Conservation (phyloP, 92 coral and sea anemone genomes). For the Bergia sp. region DNA sequence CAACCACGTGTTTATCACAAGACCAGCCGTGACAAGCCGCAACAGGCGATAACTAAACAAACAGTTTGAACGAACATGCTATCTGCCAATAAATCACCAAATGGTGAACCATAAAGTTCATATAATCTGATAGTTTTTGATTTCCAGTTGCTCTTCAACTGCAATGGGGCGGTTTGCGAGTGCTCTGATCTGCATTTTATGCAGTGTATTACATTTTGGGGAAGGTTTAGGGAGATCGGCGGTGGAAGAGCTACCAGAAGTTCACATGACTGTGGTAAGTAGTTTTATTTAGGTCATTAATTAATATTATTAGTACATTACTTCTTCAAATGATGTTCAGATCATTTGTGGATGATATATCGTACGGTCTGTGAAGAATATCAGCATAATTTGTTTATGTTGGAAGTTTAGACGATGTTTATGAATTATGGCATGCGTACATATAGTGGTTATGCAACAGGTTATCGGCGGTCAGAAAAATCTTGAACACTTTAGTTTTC, state of each 20-base stretch:
- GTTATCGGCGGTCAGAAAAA: no score
- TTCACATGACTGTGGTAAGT: constrained; percentile 64
- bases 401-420: no score
- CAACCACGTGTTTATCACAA: neutral
- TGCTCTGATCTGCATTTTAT: neutral
- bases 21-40: neutral
- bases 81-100: neutral
- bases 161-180: constrained; percentile 1
- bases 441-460: no score
- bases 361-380: no score
- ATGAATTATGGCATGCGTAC: no score
- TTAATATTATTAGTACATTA: neutral
- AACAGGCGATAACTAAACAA: neutral
- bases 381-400: no score
- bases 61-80: neutral
- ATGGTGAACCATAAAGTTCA: no score
- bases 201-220: neutral
- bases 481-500: no score
- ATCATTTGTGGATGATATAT: neutral
- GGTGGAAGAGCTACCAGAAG: constrained; percentile 49
- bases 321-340: neutral
- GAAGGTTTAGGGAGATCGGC: neutral
- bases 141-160: neutral
- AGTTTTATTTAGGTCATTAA: no score
- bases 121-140: no score